A percentile compares a stretch with the other conserved stretches of the same genome.
phyloP scores from a whole-genome alignment of 2,888 invertebrate species.

The Temnothorax rugatulus region DNA sequence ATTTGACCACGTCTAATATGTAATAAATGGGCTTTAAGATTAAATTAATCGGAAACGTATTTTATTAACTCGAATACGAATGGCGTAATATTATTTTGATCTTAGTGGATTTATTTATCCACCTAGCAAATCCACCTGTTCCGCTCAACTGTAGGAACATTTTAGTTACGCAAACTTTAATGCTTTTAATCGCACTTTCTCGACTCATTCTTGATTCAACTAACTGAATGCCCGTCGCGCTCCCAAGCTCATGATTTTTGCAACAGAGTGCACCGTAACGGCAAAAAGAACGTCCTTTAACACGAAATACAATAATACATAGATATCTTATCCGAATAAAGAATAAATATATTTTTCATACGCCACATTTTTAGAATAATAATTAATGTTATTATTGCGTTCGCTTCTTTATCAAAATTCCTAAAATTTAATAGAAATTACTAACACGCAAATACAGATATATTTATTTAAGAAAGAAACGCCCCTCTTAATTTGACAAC shows the following conservation, averaged over 20 bases:
- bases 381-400: background rate
- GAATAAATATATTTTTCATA: background rate
- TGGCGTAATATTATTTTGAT: background rate
- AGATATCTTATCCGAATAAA: background rate
- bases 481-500: background rate
- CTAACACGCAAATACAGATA: background rate
- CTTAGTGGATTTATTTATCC: slow-evolving; percentile 28
- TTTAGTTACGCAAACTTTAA: slow-evolving; percentile 53
- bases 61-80: background rate
- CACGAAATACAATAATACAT: background rate
- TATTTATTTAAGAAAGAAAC: background rate
- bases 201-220: slow-evolving; percentile 50
- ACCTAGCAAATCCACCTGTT: slow-evolving; percentile 28
- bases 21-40: background rate
- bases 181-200: slow-evolving; percentile 51
- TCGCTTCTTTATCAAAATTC: background rate
- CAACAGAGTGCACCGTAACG: slow-evolving; percentile 3
- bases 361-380: background rate
- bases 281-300: slow-evolving; percentile 19
- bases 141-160: slow-evolving; percentile 26
- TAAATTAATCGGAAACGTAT: background rate
- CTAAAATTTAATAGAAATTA: background rate
- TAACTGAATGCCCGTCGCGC: slow-evolving; percentile 38
- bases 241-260: slow-evolving; percentile 47
- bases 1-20: background rate